A percentile compares a stretch with the other conserved stretches of the same genome.
phyloP scores from a whole-genome alignment of 2,888 invertebrate genomes.

The Acanthosoma haemorrhoidale region DNA sequence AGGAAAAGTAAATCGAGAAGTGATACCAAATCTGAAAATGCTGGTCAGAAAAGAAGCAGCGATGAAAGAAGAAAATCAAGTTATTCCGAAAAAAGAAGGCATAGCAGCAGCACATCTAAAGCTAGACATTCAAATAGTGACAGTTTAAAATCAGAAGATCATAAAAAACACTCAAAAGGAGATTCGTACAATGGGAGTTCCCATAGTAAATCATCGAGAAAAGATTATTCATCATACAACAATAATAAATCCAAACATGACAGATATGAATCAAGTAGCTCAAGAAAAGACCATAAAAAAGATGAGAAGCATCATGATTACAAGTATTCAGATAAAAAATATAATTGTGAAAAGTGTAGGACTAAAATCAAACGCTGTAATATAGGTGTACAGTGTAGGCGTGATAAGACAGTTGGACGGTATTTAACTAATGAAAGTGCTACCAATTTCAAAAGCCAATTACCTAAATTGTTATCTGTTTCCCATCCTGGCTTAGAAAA shows the following conservation, averaged over 20 bases:
- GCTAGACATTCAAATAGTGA: not conserved
- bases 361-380: slow-evolving; percentile 64
- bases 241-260: slow-evolving; percentile 17
- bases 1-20: not conserved
- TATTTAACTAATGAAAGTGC: slow-evolving; percentile 38
- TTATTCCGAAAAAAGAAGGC: slow-evolving; percentile 8
- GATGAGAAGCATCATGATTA: slow-evolving; percentile 15
- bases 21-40: not conserved
- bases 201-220: slow-evolving; percentile 12
- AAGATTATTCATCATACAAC: slow-evolving; percentile 7
- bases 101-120: slow-evolving; percentile 5
- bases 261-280: slow-evolving; percentile 17
- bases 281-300: slow-evolving; percentile 19
- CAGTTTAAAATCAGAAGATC: not conserved
- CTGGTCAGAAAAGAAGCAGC: not conserved
- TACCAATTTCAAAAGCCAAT: slow-evolving; percentile 21
- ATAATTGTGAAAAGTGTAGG: slow-evolving; percentile 59
- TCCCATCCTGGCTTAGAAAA: slow-evolving; percentile 37
- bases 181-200: not conserved
- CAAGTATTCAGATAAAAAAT: slow-evolving; percentile 31
- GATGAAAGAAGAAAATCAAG: slow-evolving; percentile 12
- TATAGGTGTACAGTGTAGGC: slow-evolving; percentile 66
- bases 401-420: slow-evolving; percentile 48
- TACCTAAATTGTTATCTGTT: slow-evolving; percentile 41
- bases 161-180: slow-evolving; percentile 1